Evolutionary conservation across 2,888 invertebrate species (phyloP).

Genomic region (Melikaiella ostensackeni): DNA sequence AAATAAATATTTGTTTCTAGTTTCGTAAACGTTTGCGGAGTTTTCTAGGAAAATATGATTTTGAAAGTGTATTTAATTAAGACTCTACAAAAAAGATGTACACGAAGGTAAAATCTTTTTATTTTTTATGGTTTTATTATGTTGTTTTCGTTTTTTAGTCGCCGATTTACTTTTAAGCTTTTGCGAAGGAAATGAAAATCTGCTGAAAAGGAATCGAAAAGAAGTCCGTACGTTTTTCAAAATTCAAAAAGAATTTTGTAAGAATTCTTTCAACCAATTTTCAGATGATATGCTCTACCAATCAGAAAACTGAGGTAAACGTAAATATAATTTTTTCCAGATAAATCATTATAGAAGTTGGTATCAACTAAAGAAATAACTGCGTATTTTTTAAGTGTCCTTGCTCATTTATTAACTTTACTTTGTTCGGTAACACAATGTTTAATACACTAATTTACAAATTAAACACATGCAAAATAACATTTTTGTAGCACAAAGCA

Average conservation of each 20-base stretch:
- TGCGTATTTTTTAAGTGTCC: neutral
- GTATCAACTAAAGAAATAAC: neutral
- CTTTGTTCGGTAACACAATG: neutral
- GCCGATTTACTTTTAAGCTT: conserved; percentile 1
- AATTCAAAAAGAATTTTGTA: neutral
- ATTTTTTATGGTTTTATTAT: conserved; percentile 16
- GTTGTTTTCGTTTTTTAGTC: conserved; percentile 5
- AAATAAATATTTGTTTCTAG: conserved; percentile 32
- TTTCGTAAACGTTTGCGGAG: neutral
- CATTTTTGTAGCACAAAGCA: neutral
- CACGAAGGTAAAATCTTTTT: neutral
- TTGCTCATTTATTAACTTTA: neutral
- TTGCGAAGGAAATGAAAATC: neutral
- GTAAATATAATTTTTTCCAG: neutral
- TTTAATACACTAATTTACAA: neutral
- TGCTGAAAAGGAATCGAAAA: neutral
- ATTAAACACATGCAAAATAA: neutral
- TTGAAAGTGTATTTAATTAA: neutral
- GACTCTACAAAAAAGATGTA: neutral
- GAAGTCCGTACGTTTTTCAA: neutral
- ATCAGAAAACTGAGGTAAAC: conserved; percentile 2
- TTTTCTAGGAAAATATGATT: neutral
- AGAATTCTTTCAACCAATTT: neutral
- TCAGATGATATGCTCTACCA: neutral
- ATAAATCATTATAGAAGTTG: neutral